Conservation (phyloP, 1,140 invertebrate species). For the Doryteuthis pealeii region DNA sequence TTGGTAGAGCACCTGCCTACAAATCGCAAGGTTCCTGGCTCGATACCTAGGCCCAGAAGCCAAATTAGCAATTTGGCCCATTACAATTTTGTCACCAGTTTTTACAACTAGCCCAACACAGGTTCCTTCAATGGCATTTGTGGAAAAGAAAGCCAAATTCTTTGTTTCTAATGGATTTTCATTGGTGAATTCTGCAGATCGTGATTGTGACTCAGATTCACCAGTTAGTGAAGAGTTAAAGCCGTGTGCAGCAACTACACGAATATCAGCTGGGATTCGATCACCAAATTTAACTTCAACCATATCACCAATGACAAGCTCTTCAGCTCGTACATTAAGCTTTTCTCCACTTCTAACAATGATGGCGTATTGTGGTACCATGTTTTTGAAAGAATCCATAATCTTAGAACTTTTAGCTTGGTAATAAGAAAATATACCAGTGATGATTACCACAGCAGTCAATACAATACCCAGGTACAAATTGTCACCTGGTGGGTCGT, state of each 20-base stretch:
- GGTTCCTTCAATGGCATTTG: slow-evolving; percentile 75
- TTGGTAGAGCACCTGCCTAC: too few species aligned
- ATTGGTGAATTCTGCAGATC: slow-evolving; percentile 86
- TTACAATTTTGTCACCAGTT: neutral
- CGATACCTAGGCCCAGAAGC: too few species aligned
- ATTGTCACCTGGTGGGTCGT: neutral
- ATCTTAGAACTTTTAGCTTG: neutral
- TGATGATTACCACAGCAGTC: neutral
- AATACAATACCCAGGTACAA: neutral
- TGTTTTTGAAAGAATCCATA: neutral
- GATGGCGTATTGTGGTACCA: neutral
- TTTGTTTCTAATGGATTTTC: slow-evolving; percentile 95
- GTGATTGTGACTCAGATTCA: slow-evolving; percentile 92
- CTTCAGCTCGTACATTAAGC: neutral
- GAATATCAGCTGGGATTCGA: neutral
- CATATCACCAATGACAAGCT: neutral
- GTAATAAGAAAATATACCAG: neutral
- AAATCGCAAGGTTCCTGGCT: too few species aligned
- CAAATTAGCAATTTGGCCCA: neutral
- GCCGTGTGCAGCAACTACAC: neutral
- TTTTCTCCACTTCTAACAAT: neutral
- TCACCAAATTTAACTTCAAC: neutral
- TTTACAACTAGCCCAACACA: neutral
- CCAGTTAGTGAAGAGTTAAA: slow-evolving; percentile 77
- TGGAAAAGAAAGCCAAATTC: slow-evolving; percentile 95